Conservation (phyloP, 1,140 invertebrate genomes). For the Formica exsecta region DNA sequence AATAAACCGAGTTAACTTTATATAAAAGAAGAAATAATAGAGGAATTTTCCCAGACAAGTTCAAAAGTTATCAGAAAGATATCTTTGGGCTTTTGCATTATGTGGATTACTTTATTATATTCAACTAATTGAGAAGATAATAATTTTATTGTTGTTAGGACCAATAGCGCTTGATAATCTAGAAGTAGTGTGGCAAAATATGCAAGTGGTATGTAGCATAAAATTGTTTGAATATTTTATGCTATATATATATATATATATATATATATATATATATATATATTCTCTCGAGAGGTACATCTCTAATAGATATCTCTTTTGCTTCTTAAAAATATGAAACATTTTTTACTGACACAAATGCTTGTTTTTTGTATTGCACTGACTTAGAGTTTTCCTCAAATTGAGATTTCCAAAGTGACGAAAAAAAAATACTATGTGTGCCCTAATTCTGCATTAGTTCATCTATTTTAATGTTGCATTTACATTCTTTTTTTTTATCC, state of each 20-base stretch:
- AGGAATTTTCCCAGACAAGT: constrained; percentile 32
- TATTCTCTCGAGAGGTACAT: constrained; percentile 66
- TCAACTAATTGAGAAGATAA: constrained; percentile 64
- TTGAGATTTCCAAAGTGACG: background rate
- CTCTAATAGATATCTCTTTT: background rate
- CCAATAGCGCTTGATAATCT: constrained; percentile 80
- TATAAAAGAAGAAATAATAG: constrained; percentile 13
- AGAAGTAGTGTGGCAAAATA: constrained; percentile 76
- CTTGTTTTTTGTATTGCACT: constrained; percentile 56
- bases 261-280: constrained; percentile 47
- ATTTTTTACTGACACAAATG: constrained; percentile 37
- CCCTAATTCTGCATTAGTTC: background rate
- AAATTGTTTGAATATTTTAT: constrained; percentile 67
- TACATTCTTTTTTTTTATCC: background rate
- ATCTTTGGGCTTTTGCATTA: constrained; percentile 12
- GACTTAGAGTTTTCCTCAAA: background rate
- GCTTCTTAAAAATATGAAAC: constrained; percentile 40
- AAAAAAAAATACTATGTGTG: constrained; percentile 1
- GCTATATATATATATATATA: constrained; percentile 51
- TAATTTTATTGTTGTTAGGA: constrained; percentile 80
- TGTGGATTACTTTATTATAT: constrained; percentile 24
- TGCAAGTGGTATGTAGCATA: constrained; percentile 77
- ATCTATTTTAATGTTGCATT: constrained; percentile 23
- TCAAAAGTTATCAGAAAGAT: constrained; percentile 1
- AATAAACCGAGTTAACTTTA: background rate